A percentile compares a stretch with the other conserved stretches of the same genome.
Evolutionary conservation across 2,888 invertebrate genomes (phyloP).

Genomic region (Frankliniella intonsa): DNA sequence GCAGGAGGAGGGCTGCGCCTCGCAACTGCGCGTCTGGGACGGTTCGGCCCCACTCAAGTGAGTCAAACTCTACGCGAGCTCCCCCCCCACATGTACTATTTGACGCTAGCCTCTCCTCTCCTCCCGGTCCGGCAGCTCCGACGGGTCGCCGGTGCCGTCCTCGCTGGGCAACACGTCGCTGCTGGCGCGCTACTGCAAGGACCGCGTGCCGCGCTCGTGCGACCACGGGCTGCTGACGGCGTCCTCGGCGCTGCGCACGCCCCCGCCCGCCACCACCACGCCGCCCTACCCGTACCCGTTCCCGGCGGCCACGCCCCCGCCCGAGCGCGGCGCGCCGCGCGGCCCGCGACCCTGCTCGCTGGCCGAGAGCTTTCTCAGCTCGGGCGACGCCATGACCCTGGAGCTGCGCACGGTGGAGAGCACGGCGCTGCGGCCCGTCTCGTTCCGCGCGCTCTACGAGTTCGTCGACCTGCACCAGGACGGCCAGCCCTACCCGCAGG

Average conservation of each 20-base stretch:
- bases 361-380: slow-evolving; percentile 77
- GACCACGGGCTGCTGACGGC: slow-evolving; percentile 68
- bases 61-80: not conserved
- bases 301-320: not conserved
- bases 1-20: slow-evolving; percentile 72
- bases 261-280: slow-evolving; percentile 38
- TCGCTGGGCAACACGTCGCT: slow-evolving; percentile 69
- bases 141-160: slow-evolving; percentile 55
- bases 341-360: slow-evolving; percentile 69
- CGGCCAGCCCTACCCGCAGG: slow-evolving; percentile 70
- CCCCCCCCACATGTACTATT: too few relatives aligned
- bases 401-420: slow-evolving; percentile 76
- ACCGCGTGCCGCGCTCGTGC: slow-evolving; percentile 74
- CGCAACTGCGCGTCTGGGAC: slow-evolving; percentile 82
- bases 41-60: slow-evolving; percentile 49
- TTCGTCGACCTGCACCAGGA: slow-evolving; percentile 84
- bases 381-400: slow-evolving; percentile 72
- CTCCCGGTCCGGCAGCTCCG: slow-evolving; percentile 51
- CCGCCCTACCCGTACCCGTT: not conserved
- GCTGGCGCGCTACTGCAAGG: slow-evolving; percentile 75
- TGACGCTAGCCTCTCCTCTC: too few relatives aligned
- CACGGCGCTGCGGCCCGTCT: slow-evolving; percentile 77
- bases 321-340: slow-evolving; percentile 41
- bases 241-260: slow-evolving; percentile 44
- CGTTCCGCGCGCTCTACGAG: slow-evolving; percentile 80